Evolutionary conservation across 2,888 invertebrate genomes (phyloP), one percentile per base, ranked within the genome.

Genomic region (Podotricha telesiphe): DNA sequence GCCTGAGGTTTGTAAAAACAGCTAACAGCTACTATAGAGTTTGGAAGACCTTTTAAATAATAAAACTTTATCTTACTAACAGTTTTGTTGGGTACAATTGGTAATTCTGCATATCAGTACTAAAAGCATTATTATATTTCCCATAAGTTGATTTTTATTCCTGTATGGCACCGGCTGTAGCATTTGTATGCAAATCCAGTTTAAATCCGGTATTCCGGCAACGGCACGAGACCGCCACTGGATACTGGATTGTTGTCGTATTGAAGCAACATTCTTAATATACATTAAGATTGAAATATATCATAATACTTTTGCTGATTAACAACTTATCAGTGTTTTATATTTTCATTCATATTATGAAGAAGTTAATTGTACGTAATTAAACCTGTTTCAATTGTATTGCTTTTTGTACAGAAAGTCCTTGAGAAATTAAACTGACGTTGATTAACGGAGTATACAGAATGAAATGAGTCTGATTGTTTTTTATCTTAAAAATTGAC

Each of bases 1-100:
- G 72, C 96, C 96, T 58, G 97, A 97, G 94, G 97, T 96, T 85
- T 85, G 73, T 69, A 19, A 7, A 17, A 47, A 8, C 0, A 42
- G 42, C 37, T 37, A 8, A 8, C 8, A 37, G 37, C 37, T 4
- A 37, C 37, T 37, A 37, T 8, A 37, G 7, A 5, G 8, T 37
- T 37, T 8, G 8, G 8, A 8, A 37, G 37, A 8, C 5, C 4
- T 37, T 37, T 37, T 1, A 37, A 37, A 37, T 8, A 37, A 37
- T 37, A 8, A 37, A 37, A 37, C 37, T 8, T 37, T 37, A 37
- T 37, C 10, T 37, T 8, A 37, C 1, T 28, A 28, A 37, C 10
- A 37, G 5, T 37, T 8, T 37, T 37, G 37, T 8, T 37, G 28
- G 4, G 28, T n/a, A n/a, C n/a, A n/a, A n/a, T n/a, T n/a, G n/a